Evolutionary conservation across 2,113 vertebrate genomes (phyloP).

Genomic region (Crypturellus undulatus): DNA sequence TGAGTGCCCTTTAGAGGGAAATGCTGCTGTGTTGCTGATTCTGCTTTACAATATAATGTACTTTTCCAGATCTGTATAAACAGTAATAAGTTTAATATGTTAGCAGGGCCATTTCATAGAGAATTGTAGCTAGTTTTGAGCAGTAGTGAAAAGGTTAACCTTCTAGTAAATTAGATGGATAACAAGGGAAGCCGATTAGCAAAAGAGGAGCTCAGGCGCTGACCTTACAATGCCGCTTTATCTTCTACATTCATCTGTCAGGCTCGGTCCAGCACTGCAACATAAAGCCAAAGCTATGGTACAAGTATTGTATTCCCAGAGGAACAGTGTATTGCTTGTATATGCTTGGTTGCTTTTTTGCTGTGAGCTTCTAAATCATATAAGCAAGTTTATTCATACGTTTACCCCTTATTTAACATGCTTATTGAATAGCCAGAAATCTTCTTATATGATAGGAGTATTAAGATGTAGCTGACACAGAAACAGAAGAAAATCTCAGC

Average conservation of each 20-base stretch:
- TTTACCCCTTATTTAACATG: slow-evolving; percentile 56
- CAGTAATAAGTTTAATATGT: neutral
- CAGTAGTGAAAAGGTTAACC: slow-evolving; percentile 56
- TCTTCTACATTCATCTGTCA: slow-evolving; percentile 64
- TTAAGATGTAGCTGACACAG: slow-evolving; percentile 58
- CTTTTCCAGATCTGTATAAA: neutral
- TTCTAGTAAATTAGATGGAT: slow-evolving; percentile 43
- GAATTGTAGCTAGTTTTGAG: neutral
- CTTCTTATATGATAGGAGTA: slow-evolving; percentile 38
- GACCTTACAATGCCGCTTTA: slow-evolving; percentile 65
- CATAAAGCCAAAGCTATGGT: slow-evolving; percentile 59
- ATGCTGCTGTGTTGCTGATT: neutral
- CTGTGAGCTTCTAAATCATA: slow-evolving; percentile 56
- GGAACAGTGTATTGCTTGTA: slow-evolving; percentile 46
- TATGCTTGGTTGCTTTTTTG: slow-evolving; percentile 57
- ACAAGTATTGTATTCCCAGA: slow-evolving; percentile 55
- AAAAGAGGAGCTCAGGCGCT: slow-evolving; percentile 42
- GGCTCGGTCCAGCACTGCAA: slow-evolving; percentile 18
- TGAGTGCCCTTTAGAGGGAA: neutral
- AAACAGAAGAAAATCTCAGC: slow-evolving; percentile 59
- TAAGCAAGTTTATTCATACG: slow-evolving; percentile 52
- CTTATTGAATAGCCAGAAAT: slow-evolving; percentile 45
- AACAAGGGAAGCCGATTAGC: slow-evolving; percentile 47
- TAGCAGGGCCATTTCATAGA: neutral
- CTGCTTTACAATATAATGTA: neutral